These are phyloP conservation scores for Chaetorhynchus papuensis DNA, from an alignment of 2,113 vertebrate genomes.

Conservation along the genomic window DNA sequence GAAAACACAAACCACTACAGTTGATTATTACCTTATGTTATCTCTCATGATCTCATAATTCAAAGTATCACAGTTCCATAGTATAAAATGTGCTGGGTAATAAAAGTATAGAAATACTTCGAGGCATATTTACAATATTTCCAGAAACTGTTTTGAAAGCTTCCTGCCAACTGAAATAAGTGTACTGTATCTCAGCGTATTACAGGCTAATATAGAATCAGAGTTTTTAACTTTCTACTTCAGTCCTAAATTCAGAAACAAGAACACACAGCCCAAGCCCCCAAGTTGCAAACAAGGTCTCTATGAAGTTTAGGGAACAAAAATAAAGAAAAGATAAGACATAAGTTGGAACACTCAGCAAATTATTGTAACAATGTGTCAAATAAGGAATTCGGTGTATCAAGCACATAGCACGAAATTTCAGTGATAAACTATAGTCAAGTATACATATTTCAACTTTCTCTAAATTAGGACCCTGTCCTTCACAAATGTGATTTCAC, in stretches of 20 bases:
- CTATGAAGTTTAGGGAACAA: not conserved
- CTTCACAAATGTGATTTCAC: not conserved
- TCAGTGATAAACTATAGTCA: not conserved
- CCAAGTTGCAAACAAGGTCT: not conserved
- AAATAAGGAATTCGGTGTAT: not conserved
- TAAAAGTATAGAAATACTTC: not conserved
- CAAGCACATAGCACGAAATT: not conserved
- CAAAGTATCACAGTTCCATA: not conserved
- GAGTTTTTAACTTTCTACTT: not conserved
- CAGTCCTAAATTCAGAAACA: not conserved
- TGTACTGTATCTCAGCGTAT: not conserved
- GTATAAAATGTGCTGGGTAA: not conserved
- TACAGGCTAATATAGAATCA: not conserved
- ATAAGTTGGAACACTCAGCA: not conserved
- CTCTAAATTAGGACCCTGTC: not conserved
- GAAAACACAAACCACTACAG: not conserved
- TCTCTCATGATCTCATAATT: not conserved
- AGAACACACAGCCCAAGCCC: accelerated
- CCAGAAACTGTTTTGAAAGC: not conserved
- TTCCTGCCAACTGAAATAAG: not conserved
- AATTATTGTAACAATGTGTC: not conserved
- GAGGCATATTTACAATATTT: not conserved
- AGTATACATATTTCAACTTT: not conserved
- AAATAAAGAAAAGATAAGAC: not conserved
- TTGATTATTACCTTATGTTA: not conserved